Conservation (phyloP, 2,113 vertebrate genomes). For the Pseudonaja textilis region DNA sequence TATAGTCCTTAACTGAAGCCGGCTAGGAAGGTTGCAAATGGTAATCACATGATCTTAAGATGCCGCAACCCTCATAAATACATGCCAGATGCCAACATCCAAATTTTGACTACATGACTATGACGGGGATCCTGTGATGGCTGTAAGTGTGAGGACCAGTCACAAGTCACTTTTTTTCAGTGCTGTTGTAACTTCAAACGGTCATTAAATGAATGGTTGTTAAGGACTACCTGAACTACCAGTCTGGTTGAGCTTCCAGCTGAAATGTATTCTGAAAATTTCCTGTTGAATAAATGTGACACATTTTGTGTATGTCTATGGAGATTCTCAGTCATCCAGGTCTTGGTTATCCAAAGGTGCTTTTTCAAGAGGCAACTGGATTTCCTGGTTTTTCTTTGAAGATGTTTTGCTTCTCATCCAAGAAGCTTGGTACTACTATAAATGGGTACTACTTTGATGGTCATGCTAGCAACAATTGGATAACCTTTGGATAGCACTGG, state of each 20-base stretch:
- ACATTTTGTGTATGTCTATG: neutral
- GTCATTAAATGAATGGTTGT: neutral
- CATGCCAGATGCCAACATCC: neutral
- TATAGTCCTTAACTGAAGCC: neutral
- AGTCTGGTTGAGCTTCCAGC: neutral
- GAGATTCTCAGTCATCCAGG: too few relatives aligned
- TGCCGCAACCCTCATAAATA: neutral
- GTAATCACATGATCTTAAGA: neutral
- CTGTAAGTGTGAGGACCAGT: neutral
- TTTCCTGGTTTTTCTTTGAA: too few relatives aligned
- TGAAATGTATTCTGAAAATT: neutral
- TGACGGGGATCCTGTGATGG: neutral
- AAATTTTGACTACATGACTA: neutral
- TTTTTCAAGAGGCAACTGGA: too few relatives aligned
- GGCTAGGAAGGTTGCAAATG: neutral
- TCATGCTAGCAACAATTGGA: neutral
- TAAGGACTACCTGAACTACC: neutral
- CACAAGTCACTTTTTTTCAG: neutral
- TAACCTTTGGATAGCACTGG: neutral
- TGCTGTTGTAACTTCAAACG: neutral
- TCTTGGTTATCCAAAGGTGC: too few relatives aligned
- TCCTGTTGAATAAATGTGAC: neutral
- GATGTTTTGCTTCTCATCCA: too few relatives aligned
- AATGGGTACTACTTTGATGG: neutral
- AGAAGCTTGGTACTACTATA: neutral